Base-by-base conservation (phyloP, 2,888 invertebrate genomes). In the Drosophila paracracens region DNA sequence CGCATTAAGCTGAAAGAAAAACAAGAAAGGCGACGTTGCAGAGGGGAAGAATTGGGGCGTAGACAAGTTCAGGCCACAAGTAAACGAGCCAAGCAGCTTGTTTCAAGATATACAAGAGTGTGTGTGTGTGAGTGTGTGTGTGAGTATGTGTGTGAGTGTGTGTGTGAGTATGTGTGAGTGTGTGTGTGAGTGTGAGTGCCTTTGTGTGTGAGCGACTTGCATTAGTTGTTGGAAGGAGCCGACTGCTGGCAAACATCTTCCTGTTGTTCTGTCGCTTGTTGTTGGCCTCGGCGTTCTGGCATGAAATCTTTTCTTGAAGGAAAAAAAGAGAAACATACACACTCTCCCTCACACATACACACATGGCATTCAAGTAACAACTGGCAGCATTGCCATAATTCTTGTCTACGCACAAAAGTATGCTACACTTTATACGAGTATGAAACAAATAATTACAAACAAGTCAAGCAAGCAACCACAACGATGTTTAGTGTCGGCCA, bases 1-100 rank as follows among this genome's bases (percentile, higher is more conserved):
- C 85, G 76, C 89, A 85, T 85, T 85, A 88, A 86, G 87, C 87
- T 80, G 71, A 82, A 86, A 86, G 85, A 86, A 85, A 86, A 86
- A 86, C 84, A 74, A 74, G 62, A 50, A 31, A 27, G 18, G n/a
- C 36, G 25, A 25, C 25, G 46, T 16, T 8, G 29, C 2, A 18
- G 27, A 4, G 48, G 18, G 40, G 46, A 13, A 36, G 16, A 59
- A 51, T 10, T 50, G 43, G 70, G 31, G 56, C 50, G 82, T 64
- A 76, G 80, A 82, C 82, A 81, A 81, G 82, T 76, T 79, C 76
- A 86, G 82, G 89, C 85, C 85, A 82, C 85, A 85, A 85, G 88
- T 81, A 88, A 85, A 80, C 87, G 82, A 85, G 76, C 73, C 81
- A 74, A 83, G 79, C 88, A 85, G 85, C 88, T 88, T 84, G 84